Evolutionary conservation across 2,113 vertebrate species (phyloP), one percentile per base, ranked within the genome.

Genomic region (Notothenia rossii): DNA sequence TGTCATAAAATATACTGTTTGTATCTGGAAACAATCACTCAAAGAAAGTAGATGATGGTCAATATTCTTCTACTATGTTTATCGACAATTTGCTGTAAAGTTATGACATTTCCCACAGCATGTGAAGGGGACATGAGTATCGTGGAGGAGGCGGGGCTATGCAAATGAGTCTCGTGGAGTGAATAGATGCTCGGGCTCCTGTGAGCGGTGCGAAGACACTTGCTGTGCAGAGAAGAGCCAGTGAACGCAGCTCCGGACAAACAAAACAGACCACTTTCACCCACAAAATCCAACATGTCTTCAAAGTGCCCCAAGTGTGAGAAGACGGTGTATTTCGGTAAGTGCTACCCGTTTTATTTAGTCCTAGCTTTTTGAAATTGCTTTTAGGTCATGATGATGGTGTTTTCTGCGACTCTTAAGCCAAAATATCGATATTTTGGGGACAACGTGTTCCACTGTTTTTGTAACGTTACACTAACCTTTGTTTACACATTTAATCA

Each of bases 261-360:
- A 70, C 58, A 17, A 0, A 53, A 81, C 68, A 82, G 48, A 75
- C 68, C 78, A 71, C 79, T 66, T 76, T 54, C 81, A 67, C 40
- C 48, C 62, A 11, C 17, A 45, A 25, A 66, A 18, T 17, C 70
- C 68, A 87, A n/a, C 90, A 98, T 98, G 97, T 94, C 97, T 72
- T 98, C 97, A 88, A 97, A 97, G 91, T 99, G 97, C 82, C 97
- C 97, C 56, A 98, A 97, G 93, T 98, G 97, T 89, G 97, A 97
- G 48, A 98, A 98, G 94, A 97, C 97, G 40, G 97, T 99, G 72
- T 99, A 98, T 90, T 99, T 99, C 76, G 97, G 97, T 97, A 85
- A 96, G 97, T 94, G 12, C 43, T 65, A 22, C 7, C 22, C 5
- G 10, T 4, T 76, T 75, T 72, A 1, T 48, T 14, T 7, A 3